Base-by-base conservation (phyloP, 1,140 invertebrate species). In the Chelonus insularis region DNA sequence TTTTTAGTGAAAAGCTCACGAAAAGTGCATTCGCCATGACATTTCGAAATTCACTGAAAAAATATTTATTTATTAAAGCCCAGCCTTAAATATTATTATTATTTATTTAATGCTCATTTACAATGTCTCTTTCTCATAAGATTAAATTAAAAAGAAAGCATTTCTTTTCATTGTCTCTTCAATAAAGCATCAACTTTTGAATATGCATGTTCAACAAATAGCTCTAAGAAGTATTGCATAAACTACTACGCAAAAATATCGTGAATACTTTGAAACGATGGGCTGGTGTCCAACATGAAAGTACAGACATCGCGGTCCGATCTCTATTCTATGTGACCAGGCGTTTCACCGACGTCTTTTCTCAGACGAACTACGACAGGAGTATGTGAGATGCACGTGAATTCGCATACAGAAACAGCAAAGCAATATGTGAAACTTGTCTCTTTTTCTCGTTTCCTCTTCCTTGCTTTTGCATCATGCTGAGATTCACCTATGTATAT, bases 241-340 rank as follows among this genome's bases (percentile, higher is more conserved):
- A 29, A n/a, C 23, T 29, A 50, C 2, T 16, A 25, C 6, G 12
- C n/a, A 34, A 23, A 60, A 34, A 69, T 70, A 71, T 70, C 61
- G 58, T 63, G 60, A 62, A 71, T 68, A 71, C 67, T 72, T 72
- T 70, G 64, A 70, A 72, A 72, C 63, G 66, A 66, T 70, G 71
- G 67, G 67, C 71, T 73, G 64, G 67, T 71, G 71, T 73, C 71
- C 71, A 69, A 68, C 64, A 48, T 51, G 36, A 60, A 60, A 57
- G 57, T 60, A 66, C 64, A 72, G 72, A 73, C 72, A 73, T 73
- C 72, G 67, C 66, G 67, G 60, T 45, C 66, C 67, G 69, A 73
- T 73, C 70, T 73, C 67, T 65, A 73, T 72, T 72, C 70, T 67
- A 45, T 45, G 45, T 43, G 45, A 65, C 57, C 37, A 51, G 55